These are phyloP conservation scores for Aldrovandia affinis DNA, from an alignment of 2,797 vertebrate species.

Conservation along the genomic window DNA sequence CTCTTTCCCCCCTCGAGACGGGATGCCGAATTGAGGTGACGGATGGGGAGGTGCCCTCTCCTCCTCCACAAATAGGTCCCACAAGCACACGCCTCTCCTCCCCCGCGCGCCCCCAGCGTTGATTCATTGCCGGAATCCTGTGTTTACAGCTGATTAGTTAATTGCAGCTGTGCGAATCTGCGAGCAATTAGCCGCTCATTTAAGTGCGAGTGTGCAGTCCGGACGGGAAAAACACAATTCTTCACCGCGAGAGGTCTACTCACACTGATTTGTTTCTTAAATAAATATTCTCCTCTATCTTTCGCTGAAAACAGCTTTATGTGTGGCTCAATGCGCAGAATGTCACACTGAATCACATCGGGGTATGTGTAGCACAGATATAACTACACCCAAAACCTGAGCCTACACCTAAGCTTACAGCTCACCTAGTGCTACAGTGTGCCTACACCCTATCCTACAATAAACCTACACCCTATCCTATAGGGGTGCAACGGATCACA, in stretches of 20 bases:
- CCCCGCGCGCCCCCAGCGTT: neutral
- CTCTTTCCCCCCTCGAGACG: neutral
- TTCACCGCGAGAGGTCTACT: neutral
- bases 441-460: too few species aligned
- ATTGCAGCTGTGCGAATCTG: conserved; percentile 5
- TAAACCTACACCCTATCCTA: too few species aligned
- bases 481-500: too few species aligned
- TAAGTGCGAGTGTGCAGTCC: neutral
- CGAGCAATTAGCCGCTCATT: conserved; percentile 2
- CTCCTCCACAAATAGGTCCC: neutral
- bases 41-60: neutral
- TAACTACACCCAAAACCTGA: too few species aligned
- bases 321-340: too few species aligned
- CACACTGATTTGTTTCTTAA: too few species aligned
- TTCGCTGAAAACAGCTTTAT: too few species aligned
- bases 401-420: too few species aligned
- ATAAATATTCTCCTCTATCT: too few species aligned
- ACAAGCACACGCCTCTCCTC: neutral
- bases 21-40: neutral
- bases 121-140: neutral
- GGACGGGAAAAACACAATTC: neutral
- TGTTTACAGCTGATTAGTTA: conserved; percentile 1
- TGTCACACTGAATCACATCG: too few species aligned
- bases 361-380: too few species aligned
- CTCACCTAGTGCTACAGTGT: too few species aligned